phyloP scores from a whole-genome alignment of 1,140 invertebrate genomes.

The Scylla paramamosain region DNA sequence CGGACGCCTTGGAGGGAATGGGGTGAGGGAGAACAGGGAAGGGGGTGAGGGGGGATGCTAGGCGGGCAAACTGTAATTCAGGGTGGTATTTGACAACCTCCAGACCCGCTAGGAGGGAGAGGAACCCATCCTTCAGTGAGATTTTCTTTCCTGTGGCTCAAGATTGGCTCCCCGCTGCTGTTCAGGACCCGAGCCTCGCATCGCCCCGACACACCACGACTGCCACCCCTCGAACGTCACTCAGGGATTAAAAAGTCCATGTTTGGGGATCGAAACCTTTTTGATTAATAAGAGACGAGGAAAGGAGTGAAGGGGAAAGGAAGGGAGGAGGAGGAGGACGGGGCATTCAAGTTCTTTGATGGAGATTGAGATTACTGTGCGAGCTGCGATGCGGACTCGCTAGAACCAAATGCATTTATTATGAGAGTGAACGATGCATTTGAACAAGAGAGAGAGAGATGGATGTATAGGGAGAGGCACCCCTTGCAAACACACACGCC shows the following conservation, averaged over 20 bases:
- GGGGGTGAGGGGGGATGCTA: not conserved
- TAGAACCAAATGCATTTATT: not conserved
- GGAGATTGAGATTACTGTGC: not conserved
- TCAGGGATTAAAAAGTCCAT: not conserved
- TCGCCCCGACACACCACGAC: not conserved
- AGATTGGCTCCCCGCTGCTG: not conserved
- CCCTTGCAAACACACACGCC: no score
- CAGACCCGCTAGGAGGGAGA: not conserved
- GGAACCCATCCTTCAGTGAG: not conserved
- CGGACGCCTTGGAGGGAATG: no score
- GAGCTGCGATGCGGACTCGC: not conserved
- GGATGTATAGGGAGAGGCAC: not conserved
- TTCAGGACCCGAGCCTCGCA: not conserved
- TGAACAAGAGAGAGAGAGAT: not conserved
- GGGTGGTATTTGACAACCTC: constrained; percentile 16
- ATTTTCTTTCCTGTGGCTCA: not conserved
- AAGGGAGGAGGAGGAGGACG: not conserved
- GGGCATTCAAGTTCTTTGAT: not conserved
- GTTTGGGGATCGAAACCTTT: constrained; percentile 34
- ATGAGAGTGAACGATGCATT: not conserved
- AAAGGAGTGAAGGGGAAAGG: constrained; percentile 3
- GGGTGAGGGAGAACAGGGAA: not conserved
- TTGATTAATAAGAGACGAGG: not conserved
- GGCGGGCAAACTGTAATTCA: constrained; percentile 41
- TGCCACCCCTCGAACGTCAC: not conserved